phyloP scores from a whole-genome alignment of 2,113 vertebrate genomes.

The Eretmochelys imbricata region DNA sequence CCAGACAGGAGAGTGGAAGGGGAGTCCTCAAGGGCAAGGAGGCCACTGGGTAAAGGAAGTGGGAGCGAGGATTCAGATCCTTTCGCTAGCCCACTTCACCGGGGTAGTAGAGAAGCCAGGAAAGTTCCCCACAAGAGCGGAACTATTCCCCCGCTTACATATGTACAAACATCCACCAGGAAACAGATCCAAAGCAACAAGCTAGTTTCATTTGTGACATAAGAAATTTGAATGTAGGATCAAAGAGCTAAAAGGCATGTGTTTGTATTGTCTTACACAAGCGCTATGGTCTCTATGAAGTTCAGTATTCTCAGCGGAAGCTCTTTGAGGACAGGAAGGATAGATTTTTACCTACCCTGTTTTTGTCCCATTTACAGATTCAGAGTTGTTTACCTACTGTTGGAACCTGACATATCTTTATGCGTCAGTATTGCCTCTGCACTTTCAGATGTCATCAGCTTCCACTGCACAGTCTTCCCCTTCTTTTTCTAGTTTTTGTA shows the following conservation, averaged over 20 bases:
- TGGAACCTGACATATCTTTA: neutral
- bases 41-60: no score
- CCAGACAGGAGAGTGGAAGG: no score
- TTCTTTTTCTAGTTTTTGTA: neutral
- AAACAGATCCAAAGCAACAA: neutral
- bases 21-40: no score
- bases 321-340: neutral
- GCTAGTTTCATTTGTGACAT: neutral
- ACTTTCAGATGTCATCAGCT: neutral
- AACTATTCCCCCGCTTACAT: no score
- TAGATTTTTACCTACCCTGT: neutral
- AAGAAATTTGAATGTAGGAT: neutral
- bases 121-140: no score
- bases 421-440: neutral
- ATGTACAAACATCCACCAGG: neutral
- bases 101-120: no score
- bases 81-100: no score
- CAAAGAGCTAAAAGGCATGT: neutral
- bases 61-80: no score
- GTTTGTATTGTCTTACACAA: neutral
- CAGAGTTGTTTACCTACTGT: neutral
- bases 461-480: neutral
- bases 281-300: neutral
- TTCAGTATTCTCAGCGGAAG: neutral
- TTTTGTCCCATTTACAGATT: neutral